phyloP scores from a whole-genome alignment of 2,113 vertebrate species.

The Cephalopterus ornatus region DNA sequence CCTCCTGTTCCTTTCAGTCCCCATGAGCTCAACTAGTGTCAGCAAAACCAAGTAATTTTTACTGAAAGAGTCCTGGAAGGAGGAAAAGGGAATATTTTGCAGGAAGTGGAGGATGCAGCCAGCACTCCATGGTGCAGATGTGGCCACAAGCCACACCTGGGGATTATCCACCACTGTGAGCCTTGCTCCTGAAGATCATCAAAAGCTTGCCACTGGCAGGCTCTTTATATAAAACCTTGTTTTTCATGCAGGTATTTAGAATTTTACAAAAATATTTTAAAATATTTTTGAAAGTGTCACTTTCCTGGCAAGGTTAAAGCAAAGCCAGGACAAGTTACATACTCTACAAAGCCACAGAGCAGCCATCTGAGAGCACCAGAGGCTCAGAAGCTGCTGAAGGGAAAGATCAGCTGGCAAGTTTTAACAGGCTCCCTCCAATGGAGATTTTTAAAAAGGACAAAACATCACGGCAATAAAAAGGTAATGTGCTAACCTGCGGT shows the following conservation, averaged over 20 bases:
- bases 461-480: background rate
- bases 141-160: too few relatives aligned
- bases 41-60: background rate
- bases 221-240: background rate
- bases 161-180: background rate
- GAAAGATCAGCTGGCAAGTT: conserved; percentile 1
- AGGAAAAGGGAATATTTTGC: background rate
- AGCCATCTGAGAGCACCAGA: background rate
- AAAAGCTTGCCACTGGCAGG: background rate
- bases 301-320: background rate
- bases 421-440: background rate
- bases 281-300: background rate
- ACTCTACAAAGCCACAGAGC: background rate
- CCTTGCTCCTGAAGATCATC: background rate
- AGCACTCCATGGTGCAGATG: fast-evolving
- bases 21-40: background rate
- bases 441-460: background rate
- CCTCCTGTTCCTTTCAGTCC: background rate
- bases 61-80: background rate
- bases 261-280: background rate
- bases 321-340: background rate
- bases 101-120: background rate
- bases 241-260: background rate
- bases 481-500: background rate
- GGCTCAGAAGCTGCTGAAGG: background rate